Conservation (phyloP, 2,113 vertebrate species). For the Trogon surrucura region DNA sequence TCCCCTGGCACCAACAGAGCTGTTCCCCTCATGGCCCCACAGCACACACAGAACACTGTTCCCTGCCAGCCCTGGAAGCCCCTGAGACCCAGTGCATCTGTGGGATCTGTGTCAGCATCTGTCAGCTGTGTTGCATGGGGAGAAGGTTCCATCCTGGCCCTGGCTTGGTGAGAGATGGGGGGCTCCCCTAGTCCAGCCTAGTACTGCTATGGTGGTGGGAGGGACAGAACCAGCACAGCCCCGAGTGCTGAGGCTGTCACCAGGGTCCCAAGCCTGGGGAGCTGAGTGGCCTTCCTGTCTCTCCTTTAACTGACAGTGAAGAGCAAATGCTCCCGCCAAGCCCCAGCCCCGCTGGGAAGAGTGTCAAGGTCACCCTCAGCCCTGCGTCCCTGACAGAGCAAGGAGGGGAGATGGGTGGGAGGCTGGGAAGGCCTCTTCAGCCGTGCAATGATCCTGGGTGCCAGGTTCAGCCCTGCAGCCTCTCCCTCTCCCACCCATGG, state of each 20-base stretch:
- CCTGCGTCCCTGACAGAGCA: rapidly evolving
- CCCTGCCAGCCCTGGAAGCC: rapidly evolving
- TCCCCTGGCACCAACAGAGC: not conserved
- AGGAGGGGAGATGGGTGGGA: not conserved
- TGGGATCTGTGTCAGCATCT: not conserved
- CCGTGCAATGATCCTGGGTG: rapidly evolving
- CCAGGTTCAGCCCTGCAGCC: rapidly evolving
- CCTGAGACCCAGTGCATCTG: not conserved
- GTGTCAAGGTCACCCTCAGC: conserved; percentile 41
- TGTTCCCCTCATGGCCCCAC: rapidly evolving
- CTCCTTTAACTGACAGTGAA: not conserved
- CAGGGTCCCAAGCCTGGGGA: rapidly evolving
- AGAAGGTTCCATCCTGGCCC: rapidly evolving
- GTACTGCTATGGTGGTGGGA: no score
- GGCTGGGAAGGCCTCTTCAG: not conserved
- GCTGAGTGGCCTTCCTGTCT: not conserved
- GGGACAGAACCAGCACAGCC: not conserved
- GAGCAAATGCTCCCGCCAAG: not conserved
- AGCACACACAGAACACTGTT: not conserved
- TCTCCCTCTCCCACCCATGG: not conserved
- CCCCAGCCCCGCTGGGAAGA: rapidly evolving
- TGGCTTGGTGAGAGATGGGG: rapidly evolving
- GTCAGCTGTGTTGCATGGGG: rapidly evolving
- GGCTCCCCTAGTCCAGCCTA: not conserved
- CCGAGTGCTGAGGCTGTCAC: rapidly evolving